Percentiles rank a stretch among this genome's conserved stretches.
Conservation (phyloP, 1,140 invertebrate genomes). For the Amyelois transitella region DNA sequence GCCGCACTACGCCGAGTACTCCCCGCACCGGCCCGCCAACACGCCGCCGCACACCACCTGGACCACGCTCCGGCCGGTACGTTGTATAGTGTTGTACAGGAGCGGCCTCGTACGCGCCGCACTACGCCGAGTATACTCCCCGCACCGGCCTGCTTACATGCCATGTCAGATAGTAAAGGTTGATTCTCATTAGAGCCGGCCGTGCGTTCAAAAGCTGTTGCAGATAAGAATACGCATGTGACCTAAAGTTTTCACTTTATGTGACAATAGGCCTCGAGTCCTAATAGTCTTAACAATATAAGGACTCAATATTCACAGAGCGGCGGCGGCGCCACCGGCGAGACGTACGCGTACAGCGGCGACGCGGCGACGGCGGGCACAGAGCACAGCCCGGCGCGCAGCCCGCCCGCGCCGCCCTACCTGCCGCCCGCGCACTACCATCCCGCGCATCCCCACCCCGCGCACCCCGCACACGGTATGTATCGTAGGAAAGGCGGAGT, state of each 20-base stretch:
- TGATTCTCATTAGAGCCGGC: no score
- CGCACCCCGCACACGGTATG: conserved; percentile 36
- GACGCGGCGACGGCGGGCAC: conserved; percentile 26
- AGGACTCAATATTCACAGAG: conserved; percentile 26
- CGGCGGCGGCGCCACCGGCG: conserved; percentile 35
- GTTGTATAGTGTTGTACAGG: no score
- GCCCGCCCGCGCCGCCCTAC: conserved; percentile 88
- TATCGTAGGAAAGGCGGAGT: background rate
- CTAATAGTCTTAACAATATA: background rate
- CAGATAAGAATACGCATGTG: no score
- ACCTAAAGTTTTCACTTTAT: no score
- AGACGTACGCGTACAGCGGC: conserved; percentile 62
- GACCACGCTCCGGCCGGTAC: conserved; percentile 55
- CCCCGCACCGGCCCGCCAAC: conserved; percentile 54
- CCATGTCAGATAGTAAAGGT: no score
- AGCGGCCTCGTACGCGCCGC: conserved; percentile 35
- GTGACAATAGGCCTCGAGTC: no score
- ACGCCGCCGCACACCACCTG: conserved; percentile 61
- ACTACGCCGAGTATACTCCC: conserved; percentile 60
- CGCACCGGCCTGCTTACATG: conserved; percentile 53
- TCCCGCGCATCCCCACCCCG: conserved; percentile 36
- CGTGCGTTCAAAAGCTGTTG: no score
- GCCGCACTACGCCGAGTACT: conserved; percentile 57
- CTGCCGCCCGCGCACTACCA: conserved; percentile 89
- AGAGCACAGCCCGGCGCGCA: conserved; percentile 40